Base-by-base conservation (phyloP, 2,888 invertebrate species). In the Papilio demoleus region DNA sequence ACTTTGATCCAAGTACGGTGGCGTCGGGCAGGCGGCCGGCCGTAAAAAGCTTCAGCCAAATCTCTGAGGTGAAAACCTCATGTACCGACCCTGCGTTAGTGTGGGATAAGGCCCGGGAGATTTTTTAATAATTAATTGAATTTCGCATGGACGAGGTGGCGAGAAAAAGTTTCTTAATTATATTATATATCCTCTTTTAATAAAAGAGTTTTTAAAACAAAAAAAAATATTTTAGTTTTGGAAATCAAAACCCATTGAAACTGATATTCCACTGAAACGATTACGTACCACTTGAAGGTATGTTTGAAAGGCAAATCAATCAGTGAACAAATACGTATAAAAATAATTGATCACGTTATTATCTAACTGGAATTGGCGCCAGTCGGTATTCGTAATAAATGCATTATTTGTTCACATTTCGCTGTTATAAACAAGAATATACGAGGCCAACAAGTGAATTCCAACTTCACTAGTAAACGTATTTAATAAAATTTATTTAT, bases 361-460 rank as follows among this genome's bases (percentile, higher is more conserved):
- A 58, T 68, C 40, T 42, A 67, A 66, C 50, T 62, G 2, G 60
- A 69, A 34, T 50, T 53, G 76, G 77, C 75, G 76, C 75, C 75
- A 70, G 67, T 68, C 40, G 60, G 70, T 70, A 71, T 70, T 27
- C 31, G 70, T 69, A 70, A 70, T 70, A 72, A 72, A 67, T 71
- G 62, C 73, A 65, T 72, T 67, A 75, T 74, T 73, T 67, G 65
- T 65, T 69, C 70, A 70, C 72, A 73, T 74, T 78, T 76, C 65
- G 71, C 72, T 72, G 71, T 72, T 72, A 60, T 74, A 74, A 73
- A 72, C 74, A 70, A 73, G 72, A 70, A 72, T 73, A 72, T 69
- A 71, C 76, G 77, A 79, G 79, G 79, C 71, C 75, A 73, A 73
- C 76, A 5, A 69, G 71, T 74, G 70, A 67, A 72, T 71, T 72